Evolutionary conservation across 1,140 invertebrate genomes (phyloP).

Genomic region (Holcopasites calliopsidis): DNA sequence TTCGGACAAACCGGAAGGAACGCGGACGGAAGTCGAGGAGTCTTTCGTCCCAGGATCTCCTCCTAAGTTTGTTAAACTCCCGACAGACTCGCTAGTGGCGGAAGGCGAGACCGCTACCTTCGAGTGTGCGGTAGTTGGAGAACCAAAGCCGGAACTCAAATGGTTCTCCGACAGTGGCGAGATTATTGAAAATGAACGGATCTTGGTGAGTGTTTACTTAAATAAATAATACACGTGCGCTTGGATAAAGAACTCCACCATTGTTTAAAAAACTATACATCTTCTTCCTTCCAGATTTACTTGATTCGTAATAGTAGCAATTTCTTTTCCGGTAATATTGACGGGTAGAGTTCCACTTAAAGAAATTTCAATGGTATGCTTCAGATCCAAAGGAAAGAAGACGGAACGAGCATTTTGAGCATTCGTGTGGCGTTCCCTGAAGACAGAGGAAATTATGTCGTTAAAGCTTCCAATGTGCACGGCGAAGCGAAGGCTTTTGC

Average conservation of each 20-base stretch:
- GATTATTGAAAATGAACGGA: conserved; percentile 80
- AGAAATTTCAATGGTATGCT: conserved; percentile 22
- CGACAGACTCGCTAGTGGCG: conserved; percentile 84
- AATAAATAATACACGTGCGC: background rate
- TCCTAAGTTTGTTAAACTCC: conserved; percentile 86
- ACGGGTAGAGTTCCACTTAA: no score
- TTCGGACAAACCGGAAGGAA: background rate
- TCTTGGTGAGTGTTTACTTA: conserved; percentile 71
- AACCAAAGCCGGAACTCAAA: conserved; percentile 85
- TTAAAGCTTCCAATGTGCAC: conserved; percentile 85
- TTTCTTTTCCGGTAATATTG: no score
- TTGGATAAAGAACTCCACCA: background rate
- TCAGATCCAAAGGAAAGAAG: conserved; percentile 76
- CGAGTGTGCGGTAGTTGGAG: conserved; percentile 86
- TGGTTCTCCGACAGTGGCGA: conserved; percentile 88
- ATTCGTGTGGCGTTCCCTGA: conserved; percentile 81
- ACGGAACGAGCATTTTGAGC: conserved; percentile 82
- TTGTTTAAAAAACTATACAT: no score
- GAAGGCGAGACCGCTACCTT: conserved; percentile 87
- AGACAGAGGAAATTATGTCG: conserved; percentile 89
- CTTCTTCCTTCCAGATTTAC: no score
- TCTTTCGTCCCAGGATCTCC: conserved; percentile 69
- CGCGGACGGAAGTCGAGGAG: conserved; percentile 5
- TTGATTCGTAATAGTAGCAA: no score
- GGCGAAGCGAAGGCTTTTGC: conserved; percentile 92